Conservation (phyloP, 2,888 invertebrate genomes). For the Sepiola atlantica region DNA sequence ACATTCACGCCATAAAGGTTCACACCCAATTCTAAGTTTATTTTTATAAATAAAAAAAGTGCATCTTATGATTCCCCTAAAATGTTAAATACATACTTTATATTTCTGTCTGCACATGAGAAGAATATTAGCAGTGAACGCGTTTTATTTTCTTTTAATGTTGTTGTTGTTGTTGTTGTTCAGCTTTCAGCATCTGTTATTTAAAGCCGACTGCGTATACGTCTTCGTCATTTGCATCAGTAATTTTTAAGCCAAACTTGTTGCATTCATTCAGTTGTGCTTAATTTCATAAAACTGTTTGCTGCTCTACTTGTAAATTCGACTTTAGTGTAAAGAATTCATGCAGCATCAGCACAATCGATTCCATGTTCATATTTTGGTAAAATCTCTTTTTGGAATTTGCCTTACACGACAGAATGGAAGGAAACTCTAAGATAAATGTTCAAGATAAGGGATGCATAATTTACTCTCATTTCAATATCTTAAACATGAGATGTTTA, state of each 20-base stretch:
- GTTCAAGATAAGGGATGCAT: too few relatives aligned
- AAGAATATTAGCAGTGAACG: too few relatives aligned
- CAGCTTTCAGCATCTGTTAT: neutral
- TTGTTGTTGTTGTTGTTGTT: too few relatives aligned
- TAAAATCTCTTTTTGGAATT: neutral
- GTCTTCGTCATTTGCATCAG: neutral
- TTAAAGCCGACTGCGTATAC: neutral
- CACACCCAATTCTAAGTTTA: too few relatives aligned
- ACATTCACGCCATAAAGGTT: too few relatives aligned
- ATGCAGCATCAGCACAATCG: neutral
- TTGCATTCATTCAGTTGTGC: neutral
- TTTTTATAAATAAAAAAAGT: too few relatives aligned
- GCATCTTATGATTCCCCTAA: too few relatives aligned
- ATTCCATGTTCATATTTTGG: neutral
- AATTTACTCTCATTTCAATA: too few relatives aligned
- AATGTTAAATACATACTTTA: too few relatives aligned
- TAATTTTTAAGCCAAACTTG: neutral
- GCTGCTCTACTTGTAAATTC: neutral
- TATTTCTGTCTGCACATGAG: too few relatives aligned
- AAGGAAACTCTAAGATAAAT: neutral
- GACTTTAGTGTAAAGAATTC: neutral
- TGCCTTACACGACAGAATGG: neutral
- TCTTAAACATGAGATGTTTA: too few relatives aligned
- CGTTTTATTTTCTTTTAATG: too few relatives aligned
- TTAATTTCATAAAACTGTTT: neutral